phyloP scores from a whole-genome alignment of 2,113 vertebrate genomes.

The Menura novaehollandiae region DNA sequence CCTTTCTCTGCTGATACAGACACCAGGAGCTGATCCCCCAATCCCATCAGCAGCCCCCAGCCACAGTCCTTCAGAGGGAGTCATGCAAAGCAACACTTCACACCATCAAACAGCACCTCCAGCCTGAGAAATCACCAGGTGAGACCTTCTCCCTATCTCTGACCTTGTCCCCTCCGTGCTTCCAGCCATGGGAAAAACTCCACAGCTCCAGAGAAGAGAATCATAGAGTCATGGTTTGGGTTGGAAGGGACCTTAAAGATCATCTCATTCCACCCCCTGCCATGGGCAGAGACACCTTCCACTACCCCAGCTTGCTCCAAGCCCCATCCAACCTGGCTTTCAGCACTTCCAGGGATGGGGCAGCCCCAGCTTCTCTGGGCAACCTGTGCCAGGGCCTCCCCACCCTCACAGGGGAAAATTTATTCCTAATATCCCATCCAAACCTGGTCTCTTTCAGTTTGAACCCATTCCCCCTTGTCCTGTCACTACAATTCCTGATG shows the following conservation, averaged over 20 bases:
- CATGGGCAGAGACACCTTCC: not conserved
- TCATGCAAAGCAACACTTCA: not conserved
- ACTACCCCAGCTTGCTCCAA: not conserved
- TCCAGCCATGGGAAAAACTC: not conserved
- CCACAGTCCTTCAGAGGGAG: not conserved
- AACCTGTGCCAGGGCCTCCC: not conserved
- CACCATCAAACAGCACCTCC: not conserved
- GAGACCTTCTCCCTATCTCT: not conserved
- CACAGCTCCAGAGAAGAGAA: not conserved
- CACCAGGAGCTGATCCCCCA: not conserved
- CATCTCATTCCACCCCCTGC: not conserved
- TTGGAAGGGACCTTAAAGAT: not conserved
- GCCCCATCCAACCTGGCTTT: fast-evolving
- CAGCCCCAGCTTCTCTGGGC: not conserved
- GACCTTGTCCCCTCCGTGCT: not conserved
- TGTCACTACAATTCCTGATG: not conserved
- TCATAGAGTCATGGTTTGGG: not conserved
- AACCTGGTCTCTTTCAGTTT: not conserved
- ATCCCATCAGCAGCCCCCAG: not conserved
- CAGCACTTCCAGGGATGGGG: not conserved
- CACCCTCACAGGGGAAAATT: not conserved
- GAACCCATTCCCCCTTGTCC: not conserved
- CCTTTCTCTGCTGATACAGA: not conserved
- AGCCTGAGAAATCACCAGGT: not conserved
- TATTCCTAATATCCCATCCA: not conserved